These are phyloP conservation scores for Capitulum mitella DNA, from an alignment of 2,888 invertebrate genomes.

Conservation along the genomic window DNA sequence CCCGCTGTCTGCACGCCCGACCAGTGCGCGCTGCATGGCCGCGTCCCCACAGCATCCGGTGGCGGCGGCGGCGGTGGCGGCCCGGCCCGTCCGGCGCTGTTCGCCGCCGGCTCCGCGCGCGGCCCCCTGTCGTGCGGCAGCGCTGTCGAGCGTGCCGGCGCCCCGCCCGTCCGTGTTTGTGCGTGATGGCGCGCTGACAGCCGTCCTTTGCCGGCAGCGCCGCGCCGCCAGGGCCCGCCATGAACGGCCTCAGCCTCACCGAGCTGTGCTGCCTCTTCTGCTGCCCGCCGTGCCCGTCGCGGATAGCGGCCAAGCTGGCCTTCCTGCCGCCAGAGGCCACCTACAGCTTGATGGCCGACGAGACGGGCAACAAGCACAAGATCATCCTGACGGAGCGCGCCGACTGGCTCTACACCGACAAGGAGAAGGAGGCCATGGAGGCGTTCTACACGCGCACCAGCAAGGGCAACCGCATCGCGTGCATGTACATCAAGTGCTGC, in stretches of 20 bases:
- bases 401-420: slow-evolving; percentile 93
- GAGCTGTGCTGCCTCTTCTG: slow-evolving; percentile 99
- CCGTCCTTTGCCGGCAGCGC: not conserved
- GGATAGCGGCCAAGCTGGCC: slow-evolving; percentile 97
- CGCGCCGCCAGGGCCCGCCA: slow-evolving; percentile 12
- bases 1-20: too few relatives aligned
- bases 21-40: too few relatives aligned
- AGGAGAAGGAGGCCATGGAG: slow-evolving; percentile 89
- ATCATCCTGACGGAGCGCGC: slow-evolving; percentile 81
- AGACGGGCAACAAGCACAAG: slow-evolving; percentile 60
- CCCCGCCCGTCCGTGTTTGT: too few relatives aligned
- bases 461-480: slow-evolving; percentile 91
- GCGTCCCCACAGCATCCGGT: too few relatives aligned
- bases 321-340: slow-evolving; percentile 99
- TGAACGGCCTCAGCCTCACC: slow-evolving; percentile 56
- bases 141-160: too few relatives aligned
- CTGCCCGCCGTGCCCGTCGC: slow-evolving; percentile 98
- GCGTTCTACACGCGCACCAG: slow-evolving; percentile 90
- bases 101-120: too few relatives aligned
- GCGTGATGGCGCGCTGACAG: not conserved
- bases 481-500: slow-evolving; percentile 74
- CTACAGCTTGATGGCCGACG: slow-evolving; percentile 85
- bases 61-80: too few relatives aligned
- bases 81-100: too few relatives aligned
- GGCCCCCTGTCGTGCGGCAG: too few relatives aligned